A percentile compares a stretch with the other conserved stretches of the same genome.
Evolutionary conservation across 2,113 vertebrate genomes (phyloP).

Genomic region (sheep (Ovis aries)): ARS-UI_Ramb_v3.0 NC_056080.1:18205501-18206000

Average conservation of each 20-base stretch:
- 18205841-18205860: conserved; percentile 5
- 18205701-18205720: conserved; percentile 11
- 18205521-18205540: not conserved
- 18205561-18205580: not conserved
- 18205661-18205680: not conserved
- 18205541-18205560: not conserved
- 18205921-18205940: not conserved
- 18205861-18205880: not conserved
- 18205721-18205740: not conserved
- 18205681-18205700: not conserved
- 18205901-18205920: not conserved
- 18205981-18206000: not conserved
- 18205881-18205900: not conserved
- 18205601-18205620: not conserved
- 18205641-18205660: not conserved
- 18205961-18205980: not conserved
- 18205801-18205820: conserved; percentile 13
- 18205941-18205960: not conserved
- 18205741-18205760: conserved; percentile 10
- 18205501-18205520: not conserved
- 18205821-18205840: conserved; percentile 10
- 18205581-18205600: conserved; percentile 9
- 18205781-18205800: not conserved
- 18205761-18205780: not conserved
- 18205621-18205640: not conserved